Evolutionary conservation across 2,888 invertebrate genomes (phyloP), one percentile per base, ranked within the genome.

Genomic region (Catotricha subobsoleta): DNA sequence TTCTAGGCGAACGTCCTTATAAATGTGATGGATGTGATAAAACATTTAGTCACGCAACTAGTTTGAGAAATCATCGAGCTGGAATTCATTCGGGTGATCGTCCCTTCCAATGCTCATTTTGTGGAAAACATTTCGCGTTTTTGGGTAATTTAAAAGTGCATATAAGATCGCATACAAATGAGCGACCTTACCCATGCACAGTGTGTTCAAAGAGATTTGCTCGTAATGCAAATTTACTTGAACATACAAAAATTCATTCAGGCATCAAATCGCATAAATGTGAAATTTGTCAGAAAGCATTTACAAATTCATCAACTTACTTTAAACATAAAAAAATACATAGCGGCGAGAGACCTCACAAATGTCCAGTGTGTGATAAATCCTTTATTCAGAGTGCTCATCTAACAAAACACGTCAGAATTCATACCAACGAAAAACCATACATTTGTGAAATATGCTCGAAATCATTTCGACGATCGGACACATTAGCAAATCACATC

Each of bases 351-450:
- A 42, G 42, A 8, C 44, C 44, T n/a, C 33, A 41, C 29, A 43
- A 46, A 12, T 47, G 47, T 27, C n/a, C 31, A 19, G 20, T 47
- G 21, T 47, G 47, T 34, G 41, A 31, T 12, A 43, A 42, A 19
- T 19, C n/a, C n/a, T 47, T 47, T 27, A 30, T 42, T 1, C 45
- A 47, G 15, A 21, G 31, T 15, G 39, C 28, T 2, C 45, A 47
- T 36, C 35, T 47, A n/a, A 27, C 23, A 5, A 44, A 44, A 7
- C 47, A 47, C 16, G 33, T 36, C 2, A 13, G 37, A 10, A 41
- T 43, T 2, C 47, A 47, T 39, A 47, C 44, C 7, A 41, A 43
- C 13, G 47, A 47, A 31, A 43, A 40, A n/a, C 42, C 44, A 3
- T 43, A 41, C 16, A 20, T n/a, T 10, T 47, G 45, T 41, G 12